Percentiles rank a stretch among this genome's conserved stretches.
Conservation (phyloP, 2,888 invertebrate genomes). For the Helicoverpa assulta region DNA sequence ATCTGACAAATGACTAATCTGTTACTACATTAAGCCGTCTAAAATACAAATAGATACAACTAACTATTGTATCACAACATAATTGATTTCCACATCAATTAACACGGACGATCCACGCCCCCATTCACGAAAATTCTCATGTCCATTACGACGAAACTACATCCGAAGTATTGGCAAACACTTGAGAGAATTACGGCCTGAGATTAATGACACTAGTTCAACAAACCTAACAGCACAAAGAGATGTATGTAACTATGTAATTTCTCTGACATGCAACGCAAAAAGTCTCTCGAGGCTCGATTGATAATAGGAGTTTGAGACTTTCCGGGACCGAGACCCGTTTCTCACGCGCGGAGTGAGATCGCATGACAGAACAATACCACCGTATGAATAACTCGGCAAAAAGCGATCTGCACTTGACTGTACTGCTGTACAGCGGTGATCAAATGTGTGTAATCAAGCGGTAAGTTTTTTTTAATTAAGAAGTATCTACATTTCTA, state of each 20-base stretch:
- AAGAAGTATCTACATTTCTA: not conserved
- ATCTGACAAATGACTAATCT: not conserved
- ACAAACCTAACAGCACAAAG: slow-evolving; percentile 57
- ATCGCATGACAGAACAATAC: slow-evolving; percentile 75
- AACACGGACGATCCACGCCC: slow-evolving; percentile 20
- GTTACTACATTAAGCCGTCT: not conserved
- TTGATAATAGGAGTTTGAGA: slow-evolving; percentile 58
- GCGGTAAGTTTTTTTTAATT: slow-evolving; percentile 2
- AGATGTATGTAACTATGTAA: slow-evolving; percentile 62
- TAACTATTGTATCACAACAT: slow-evolving; percentile 15
- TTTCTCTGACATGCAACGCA: slow-evolving; percentile 64
- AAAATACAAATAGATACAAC: not conserved
- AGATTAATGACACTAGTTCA: slow-evolving; percentile 56
- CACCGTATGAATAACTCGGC: slow-evolving; percentile 64
- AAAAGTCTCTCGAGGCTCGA: slow-evolving; percentile 56
- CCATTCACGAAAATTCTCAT: slow-evolving; percentile 30
- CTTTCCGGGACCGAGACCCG: slow-evolving; percentile 77
- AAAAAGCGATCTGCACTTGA: slow-evolving; percentile 65
- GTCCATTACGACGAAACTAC: slow-evolving; percentile 14
- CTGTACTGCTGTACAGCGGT: slow-evolving; percentile 46
- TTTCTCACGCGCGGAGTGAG: slow-evolving; percentile 71
- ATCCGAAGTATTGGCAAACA: slow-evolving; percentile 43
- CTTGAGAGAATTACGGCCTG: slow-evolving; percentile 27
- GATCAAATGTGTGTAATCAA: slow-evolving; percentile 47
- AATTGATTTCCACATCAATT: slow-evolving; percentile 29